Percentiles rank a stretch among this genome's conserved stretches.
Evolutionary conservation across 1,140 invertebrate species (phyloP).

Genomic region (Chelonus insularis): DNA sequence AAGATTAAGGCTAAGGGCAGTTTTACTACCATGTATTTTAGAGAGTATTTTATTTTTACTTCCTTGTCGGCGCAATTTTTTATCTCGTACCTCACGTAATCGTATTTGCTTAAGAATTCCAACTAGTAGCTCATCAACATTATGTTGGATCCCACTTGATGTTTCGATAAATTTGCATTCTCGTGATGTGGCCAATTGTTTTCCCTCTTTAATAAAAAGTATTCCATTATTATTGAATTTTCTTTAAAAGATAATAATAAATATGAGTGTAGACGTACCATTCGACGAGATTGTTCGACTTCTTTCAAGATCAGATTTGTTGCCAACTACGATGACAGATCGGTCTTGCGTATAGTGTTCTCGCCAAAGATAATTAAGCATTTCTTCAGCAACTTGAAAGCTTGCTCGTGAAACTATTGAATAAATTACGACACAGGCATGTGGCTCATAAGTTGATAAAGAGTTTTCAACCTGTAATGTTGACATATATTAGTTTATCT

Average conservation of each 20-base stretch:
- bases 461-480: conserved; percentile 81
- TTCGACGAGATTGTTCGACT: conserved; percentile 78
- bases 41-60: conserved; percentile 60
- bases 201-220: conserved; percentile 72
- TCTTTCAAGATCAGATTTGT: conserved; percentile 89
- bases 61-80: conserved; percentile 62
- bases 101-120: conserved; percentile 84
- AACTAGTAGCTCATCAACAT: conserved; percentile 87
- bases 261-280: conserved; percentile 64
- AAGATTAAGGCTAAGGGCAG: conserved; percentile 74
- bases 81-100: conserved; percentile 72
- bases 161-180: conserved; percentile 93
- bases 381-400: conserved; percentile 77
- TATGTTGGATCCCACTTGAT: conserved; percentile 87
- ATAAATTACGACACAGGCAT: conserved; percentile 88
- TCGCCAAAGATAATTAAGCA: conserved; percentile 78
- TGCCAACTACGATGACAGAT: conserved; percentile 89
- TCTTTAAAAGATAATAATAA: background rate
- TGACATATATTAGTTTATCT: no score
- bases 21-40: conserved; percentile 68
- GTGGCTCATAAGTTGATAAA: conserved; percentile 82
- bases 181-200: conserved; percentile 78
- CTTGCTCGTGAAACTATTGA: conserved; percentile 80
- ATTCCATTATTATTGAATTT: background rate
- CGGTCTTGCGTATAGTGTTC: conserved; percentile 78